Percentiles rank a stretch among this genome's conserved stretches.
These are phyloP conservation scores for Amphiprion ocellaris DNA, from an alignment of 2,113 vertebrate genomes.

Conservation along the genomic window DNA sequence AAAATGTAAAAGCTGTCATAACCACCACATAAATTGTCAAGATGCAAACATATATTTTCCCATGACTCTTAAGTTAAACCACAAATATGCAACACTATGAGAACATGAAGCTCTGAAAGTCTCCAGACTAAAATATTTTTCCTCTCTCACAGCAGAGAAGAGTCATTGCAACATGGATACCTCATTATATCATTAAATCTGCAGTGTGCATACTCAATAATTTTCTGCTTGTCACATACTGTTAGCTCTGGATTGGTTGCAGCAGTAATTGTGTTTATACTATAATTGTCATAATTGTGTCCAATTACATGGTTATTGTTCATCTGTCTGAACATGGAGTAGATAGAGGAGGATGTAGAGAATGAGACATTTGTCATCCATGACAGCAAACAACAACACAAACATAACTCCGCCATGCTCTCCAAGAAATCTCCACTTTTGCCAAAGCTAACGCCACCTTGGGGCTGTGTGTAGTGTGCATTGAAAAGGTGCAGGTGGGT, in stretches of 20 bases:
- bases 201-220: slow-evolving; percentile 24
- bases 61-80: background rate
- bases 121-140: background rate
- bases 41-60: background rate
- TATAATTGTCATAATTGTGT: slow-evolving; percentile 52
- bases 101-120: background rate
- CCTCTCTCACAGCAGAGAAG: background rate
- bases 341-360: slow-evolving; percentile 19
- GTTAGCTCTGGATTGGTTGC: slow-evolving; percentile 26
- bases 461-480: slow-evolving; percentile 1
- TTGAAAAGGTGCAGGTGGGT: slow-evolving; percentile 61
- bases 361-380: slow-evolving; percentile 51
- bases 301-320: slow-evolving; percentile 45
- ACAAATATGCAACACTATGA: background rate
- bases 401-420: slow-evolving; percentile 17
- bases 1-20: background rate
- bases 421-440: slow-evolving; percentile 44
- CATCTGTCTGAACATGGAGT: slow-evolving; percentile 37
- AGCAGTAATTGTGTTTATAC: slow-evolving; percentile 48
- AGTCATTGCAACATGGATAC: slow-evolving; percentile 23
- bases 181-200: slow-evolving; percentile 39
- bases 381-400: slow-evolving; percentile 18
- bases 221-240: slow-evolving; percentile 31
- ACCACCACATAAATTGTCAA: background rate
- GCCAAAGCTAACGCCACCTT: slow-evolving; percentile 26